These are phyloP conservation scores for Acromyrmex heyeri DNA, from an alignment of 1,140 invertebrate genomes.

Conservation along the genomic window DNA sequence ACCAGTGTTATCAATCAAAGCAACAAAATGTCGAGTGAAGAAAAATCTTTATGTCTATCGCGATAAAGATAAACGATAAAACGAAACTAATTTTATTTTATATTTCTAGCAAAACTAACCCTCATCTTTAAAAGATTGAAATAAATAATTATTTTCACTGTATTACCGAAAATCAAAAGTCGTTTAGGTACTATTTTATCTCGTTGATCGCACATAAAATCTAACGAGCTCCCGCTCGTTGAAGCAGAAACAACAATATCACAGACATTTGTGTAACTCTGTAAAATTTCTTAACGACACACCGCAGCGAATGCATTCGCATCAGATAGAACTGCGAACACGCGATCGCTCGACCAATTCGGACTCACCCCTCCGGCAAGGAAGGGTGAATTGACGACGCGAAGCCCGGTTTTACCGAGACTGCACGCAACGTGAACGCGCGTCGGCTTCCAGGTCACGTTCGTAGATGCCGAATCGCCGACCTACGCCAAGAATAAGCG, in stretches of 20 bases:
- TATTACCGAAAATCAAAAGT: background rate
- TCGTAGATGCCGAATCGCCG: constrained; percentile 93
- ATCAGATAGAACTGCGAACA: constrained; percentile 43
- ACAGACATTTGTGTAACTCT: constrained; percentile 16
- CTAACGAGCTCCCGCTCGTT: background rate
- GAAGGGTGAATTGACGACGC: constrained; percentile 2
- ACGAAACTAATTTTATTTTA: background rate
- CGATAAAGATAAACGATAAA: background rate
- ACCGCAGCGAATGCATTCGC: constrained; percentile 15
- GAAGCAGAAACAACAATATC: constrained; percentile 38
- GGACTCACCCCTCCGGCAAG: background rate
- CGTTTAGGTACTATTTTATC: background rate
- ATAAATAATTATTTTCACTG: background rate
- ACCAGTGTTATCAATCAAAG: too few relatives aligned
- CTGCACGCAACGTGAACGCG: constrained; percentile 31
- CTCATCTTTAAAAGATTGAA: background rate
- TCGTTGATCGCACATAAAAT: constrained; percentile 33
- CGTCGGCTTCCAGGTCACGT: constrained; percentile 89
- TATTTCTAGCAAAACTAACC: background rate
- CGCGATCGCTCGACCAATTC: constrained; percentile 49
- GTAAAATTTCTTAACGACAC: constrained; percentile 56
- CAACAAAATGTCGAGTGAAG: background rate
- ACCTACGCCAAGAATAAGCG: constrained; percentile 93
- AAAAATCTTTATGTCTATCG: background rate
- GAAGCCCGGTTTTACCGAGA: constrained; percentile 8